Conservation (phyloP, 2,113 vertebrate species). For the Clinocottus analis region DNA sequence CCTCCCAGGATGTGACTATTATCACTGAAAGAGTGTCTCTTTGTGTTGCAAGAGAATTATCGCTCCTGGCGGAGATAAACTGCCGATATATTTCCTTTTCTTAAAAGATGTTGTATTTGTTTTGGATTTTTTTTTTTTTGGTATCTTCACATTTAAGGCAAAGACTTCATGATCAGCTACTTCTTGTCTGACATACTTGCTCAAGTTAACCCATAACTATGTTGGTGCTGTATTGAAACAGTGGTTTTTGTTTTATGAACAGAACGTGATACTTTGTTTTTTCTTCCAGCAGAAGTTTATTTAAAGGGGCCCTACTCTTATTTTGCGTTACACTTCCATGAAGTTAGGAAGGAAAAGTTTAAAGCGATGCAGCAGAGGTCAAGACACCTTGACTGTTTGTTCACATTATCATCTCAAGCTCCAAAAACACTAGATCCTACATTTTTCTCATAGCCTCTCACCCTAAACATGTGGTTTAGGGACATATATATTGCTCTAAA, state of each 20-base stretch:
- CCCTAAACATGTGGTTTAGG: background rate
- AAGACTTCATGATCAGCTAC: background rate
- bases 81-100: background rate
- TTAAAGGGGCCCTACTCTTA: background rate
- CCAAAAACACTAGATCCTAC: background rate
- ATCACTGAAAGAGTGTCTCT: conserved; percentile 24
- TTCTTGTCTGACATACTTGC: background rate
- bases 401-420: background rate
- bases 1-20: conserved; percentile 25
- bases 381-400: background rate
- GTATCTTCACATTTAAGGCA: background rate
- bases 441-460: background rate
- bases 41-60: conserved; percentile 26
- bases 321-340: no score
- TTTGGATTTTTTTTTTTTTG: background rate
- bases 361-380: background rate
- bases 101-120: background rate
- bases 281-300: background rate
- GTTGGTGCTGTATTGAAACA: background rate
- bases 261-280: conserved; percentile 1
- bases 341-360: background rate
- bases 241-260: background rate
- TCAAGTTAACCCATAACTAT: background rate
- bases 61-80: background rate
- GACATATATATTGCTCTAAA: background rate